Percentiles rank a stretch among this genome's conserved stretches.
Conservation (phyloP, 2,888 invertebrate species). For the Eristalis arbustorum region DNA sequence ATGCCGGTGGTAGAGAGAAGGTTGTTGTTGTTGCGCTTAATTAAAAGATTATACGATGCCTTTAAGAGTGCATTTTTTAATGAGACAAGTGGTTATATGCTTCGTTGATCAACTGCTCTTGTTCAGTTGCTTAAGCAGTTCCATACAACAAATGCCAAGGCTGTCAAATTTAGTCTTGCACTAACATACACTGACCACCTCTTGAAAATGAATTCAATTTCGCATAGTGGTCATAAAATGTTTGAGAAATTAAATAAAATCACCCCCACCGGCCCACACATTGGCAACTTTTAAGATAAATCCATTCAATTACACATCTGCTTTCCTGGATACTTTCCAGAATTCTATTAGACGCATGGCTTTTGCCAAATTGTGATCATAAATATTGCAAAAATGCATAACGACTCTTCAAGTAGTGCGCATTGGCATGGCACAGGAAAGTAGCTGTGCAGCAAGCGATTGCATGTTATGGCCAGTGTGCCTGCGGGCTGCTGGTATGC, state of each 20-base stretch:
- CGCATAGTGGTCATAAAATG: neutral
- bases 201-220: neutral
- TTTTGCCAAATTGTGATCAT: constrained; percentile 73
- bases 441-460: neutral
- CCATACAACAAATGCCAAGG: neutral
- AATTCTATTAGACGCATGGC: constrained; percentile 40
- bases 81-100: constrained; percentile 19
- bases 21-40: constrained; percentile 1
- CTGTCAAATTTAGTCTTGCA: too few relatives aligned
- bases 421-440: neutral
- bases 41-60: constrained; percentile 3
- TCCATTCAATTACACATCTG: constrained; percentile 13
- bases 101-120: neutral
- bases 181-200: too few relatives aligned
- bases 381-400: constrained; percentile 72
- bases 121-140: neutral
- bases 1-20: neutral
- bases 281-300: neutral
- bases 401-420: constrained; percentile 69
- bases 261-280: neutral
- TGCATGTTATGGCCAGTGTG: neutral
- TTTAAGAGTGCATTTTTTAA: constrained; percentile 26
- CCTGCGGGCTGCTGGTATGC: constrained; percentile 7
- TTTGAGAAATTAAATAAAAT: neutral
- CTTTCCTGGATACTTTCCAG: constrained; percentile 55